Conservation (phyloP, 2,113 vertebrate species). For the Halichoeres trimaculatus region DNA sequence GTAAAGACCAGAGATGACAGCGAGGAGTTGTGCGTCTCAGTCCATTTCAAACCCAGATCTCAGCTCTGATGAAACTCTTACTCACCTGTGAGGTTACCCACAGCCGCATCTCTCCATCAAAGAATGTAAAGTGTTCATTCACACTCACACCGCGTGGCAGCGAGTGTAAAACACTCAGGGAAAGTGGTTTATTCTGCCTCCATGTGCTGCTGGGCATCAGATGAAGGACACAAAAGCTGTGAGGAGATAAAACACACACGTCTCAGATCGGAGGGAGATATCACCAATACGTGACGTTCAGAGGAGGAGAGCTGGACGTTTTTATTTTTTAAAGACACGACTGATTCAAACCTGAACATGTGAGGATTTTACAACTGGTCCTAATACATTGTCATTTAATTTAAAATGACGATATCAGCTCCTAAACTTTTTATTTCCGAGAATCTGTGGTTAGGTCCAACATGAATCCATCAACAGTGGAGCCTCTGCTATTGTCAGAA, state of each 20-base stretch:
- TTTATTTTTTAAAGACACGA: not conserved
- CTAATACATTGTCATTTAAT: too few relatives aligned
- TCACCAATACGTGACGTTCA: not conserved
- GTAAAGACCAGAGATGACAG: not conserved
- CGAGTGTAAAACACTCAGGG: constrained; percentile 1
- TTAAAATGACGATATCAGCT: too few relatives aligned
- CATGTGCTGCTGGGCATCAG: constrained; percentile 23
- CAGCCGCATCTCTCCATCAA: constrained; percentile 28
- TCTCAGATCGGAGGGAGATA: not conserved
- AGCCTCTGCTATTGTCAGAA: too few relatives aligned
- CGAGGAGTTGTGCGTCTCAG: not conserved
- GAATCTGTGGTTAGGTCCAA: too few relatives aligned
- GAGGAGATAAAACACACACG: constrained; percentile 2
- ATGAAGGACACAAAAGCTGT: not conserved
- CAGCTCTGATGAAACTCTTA: not conserved
- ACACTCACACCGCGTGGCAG: constrained; percentile 15
- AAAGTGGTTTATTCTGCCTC: constrained; percentile 21
- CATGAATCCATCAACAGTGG: too few relatives aligned
- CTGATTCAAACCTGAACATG: too few relatives aligned
- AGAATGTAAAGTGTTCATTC: constrained; percentile 27
- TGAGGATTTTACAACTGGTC: too few relatives aligned
- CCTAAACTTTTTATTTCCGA: too few relatives aligned
- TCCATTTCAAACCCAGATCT: not conserved
- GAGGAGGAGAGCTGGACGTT: too few relatives aligned
- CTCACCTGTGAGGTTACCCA: constrained; percentile 1